Percentiles rank a stretch among this genome's conserved stretches.
Evolutionary conservation across 2,888 invertebrate genomes (phyloP).

Genomic region (Drosophila limbata): DNA sequence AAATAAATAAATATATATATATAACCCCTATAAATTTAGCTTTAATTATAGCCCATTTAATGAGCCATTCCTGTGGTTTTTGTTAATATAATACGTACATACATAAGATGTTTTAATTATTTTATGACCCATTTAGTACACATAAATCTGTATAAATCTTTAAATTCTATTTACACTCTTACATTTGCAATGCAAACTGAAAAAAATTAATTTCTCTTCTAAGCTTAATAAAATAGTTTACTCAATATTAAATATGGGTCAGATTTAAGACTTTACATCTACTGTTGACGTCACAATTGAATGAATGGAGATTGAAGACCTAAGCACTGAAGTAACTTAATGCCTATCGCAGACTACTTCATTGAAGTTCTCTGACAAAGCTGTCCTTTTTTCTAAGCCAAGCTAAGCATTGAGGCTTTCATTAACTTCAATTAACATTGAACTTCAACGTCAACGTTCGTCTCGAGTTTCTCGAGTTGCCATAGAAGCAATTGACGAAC

Average conservation of each 20-base stretch:
- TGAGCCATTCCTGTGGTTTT: background rate
- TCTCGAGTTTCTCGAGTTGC: constrained; percentile 7
- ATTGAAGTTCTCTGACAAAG: background rate
- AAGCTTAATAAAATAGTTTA: background rate
- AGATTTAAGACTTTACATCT: no score
- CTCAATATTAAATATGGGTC: background rate
- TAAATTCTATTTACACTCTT: background rate
- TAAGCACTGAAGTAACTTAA: background rate
- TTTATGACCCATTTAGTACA: background rate
- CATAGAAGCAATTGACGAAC: constrained; percentile 10
- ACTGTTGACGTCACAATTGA: background rate
- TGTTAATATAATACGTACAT: background rate
- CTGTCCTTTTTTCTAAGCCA: constrained; percentile 1
- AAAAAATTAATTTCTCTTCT: background rate
- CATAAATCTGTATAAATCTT: background rate
- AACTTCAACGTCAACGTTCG: background rate
- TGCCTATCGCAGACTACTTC: constrained; percentile 1
- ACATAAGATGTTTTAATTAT: background rate
- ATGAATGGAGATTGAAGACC: background rate
- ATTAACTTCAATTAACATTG: constrained; percentile 4
- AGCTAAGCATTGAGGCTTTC: background rate
- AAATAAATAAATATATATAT: no score
- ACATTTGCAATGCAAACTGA: constrained; percentile 7
- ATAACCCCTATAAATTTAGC: background rate
- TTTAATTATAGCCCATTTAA: background rate